These are phyloP conservation scores for Podarcis muralis DNA, from an alignment of 2,113 vertebrate genomes.

Conservation along the genomic window DNA sequence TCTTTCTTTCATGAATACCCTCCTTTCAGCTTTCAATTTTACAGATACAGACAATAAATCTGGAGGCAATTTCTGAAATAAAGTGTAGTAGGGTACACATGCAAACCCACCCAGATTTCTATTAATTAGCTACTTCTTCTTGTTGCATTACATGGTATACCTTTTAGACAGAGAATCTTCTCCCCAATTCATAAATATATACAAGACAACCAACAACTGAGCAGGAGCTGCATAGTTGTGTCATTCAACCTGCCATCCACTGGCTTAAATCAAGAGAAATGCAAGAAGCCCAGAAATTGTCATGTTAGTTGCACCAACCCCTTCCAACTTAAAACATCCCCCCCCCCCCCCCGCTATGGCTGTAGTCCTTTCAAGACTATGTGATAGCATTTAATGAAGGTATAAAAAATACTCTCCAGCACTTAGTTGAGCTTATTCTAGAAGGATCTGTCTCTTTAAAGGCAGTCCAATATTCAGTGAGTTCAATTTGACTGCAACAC, in stretches of 20 bases:
- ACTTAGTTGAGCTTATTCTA: neutral
- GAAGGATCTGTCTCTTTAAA: neutral
- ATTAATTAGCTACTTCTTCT: neutral
- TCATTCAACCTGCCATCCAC: neutral
- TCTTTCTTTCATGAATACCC: neutral
- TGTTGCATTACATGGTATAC: neutral
- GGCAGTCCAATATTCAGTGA: neutral
- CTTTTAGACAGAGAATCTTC: neutral
- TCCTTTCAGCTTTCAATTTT: conserved; percentile 32
- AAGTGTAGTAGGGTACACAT: neutral
- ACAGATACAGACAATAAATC: neutral
- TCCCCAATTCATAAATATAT: neutral
- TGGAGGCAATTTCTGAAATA: neutral
- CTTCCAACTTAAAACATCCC: neutral
- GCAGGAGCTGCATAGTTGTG: neutral
- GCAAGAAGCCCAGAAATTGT: neutral
- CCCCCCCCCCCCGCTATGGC: neutral
- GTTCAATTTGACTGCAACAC: neutral
- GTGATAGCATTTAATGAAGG: neutral
- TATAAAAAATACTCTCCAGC: neutral
- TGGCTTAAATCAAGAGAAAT: neutral
- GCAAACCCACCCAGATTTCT: neutral
- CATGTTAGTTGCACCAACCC: neutral
- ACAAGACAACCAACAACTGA: neutral
- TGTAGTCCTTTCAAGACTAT: neutral